phyloP scores from a whole-genome alignment of 2,888 invertebrate species.

The Cosmopolites sordidus region DNA sequence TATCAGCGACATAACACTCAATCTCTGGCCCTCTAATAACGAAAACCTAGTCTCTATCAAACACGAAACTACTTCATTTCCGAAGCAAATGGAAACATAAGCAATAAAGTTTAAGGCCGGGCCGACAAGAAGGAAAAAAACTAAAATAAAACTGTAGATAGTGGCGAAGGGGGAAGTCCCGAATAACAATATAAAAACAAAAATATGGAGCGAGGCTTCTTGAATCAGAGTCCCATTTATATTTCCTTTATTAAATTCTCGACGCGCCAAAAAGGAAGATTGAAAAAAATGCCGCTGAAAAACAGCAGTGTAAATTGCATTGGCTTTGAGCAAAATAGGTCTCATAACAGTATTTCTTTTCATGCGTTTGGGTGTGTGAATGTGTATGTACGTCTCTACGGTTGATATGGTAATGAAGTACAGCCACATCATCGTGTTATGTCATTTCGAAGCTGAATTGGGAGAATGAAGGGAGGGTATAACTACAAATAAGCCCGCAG shows the following conservation, averaged over 20 bases:
- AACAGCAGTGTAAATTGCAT: slow-evolving; percentile 33
- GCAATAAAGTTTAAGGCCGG: slow-evolving; percentile 1
- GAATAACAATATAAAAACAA: slow-evolving; percentile 25
- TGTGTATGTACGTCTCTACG: slow-evolving; percentile 11
- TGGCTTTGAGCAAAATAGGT: slow-evolving; percentile 33
- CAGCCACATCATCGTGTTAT: slow-evolving; percentile 27
- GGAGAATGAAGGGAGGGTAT: no score
- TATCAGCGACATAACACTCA: background rate
- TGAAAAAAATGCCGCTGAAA: slow-evolving; percentile 28
- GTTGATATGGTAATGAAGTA: slow-evolving; percentile 35
- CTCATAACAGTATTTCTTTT: slow-evolving; percentile 35
- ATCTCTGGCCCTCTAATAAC: background rate
- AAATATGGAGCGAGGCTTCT: slow-evolving; percentile 23
- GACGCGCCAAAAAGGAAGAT: slow-evolving; percentile 25
- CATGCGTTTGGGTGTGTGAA: slow-evolving; percentile 19
- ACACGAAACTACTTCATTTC: slow-evolving; percentile 2
- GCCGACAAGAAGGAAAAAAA: slow-evolving; percentile 5
- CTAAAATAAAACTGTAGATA: slow-evolving; percentile 23
- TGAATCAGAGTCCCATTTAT: slow-evolving; percentile 25
- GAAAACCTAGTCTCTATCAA: background rate
- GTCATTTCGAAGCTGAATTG: slow-evolving; percentile 24
- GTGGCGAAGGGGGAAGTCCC: slow-evolving; percentile 1
- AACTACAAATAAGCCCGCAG: no score
- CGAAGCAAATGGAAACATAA: background rate
- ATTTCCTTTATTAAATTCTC: slow-evolving; percentile 28